Evolutionary conservation across 37 sponge, comb jelly and placozoan genomes (phyloP).

Genomic region (Cliona cf. orientalis): DNA sequence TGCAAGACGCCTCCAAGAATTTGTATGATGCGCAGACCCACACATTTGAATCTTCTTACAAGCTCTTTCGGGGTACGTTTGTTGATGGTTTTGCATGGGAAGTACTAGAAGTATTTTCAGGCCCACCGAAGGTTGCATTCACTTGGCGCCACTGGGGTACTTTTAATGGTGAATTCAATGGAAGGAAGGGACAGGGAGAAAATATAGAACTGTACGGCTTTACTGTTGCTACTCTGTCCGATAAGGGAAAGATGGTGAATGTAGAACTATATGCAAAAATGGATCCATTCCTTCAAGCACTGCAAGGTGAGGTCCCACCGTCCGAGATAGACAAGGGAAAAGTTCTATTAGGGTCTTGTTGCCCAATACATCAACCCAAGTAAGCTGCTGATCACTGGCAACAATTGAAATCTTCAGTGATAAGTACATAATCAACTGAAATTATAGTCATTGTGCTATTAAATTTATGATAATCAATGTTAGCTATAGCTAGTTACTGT

Average conservation of each 20-base stretch:
- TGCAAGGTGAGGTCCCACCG: not conserved
- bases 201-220: slow-evolving; percentile 45
- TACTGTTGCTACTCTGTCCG: slow-evolving; percentile 30
- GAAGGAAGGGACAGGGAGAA: slow-evolving; percentile 12
- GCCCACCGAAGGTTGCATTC: slow-evolving; percentile 46
- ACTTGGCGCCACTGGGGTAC: slow-evolving; percentile 56
- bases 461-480: too few relatives aligned
- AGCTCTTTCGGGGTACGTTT: slow-evolving; percentile 36
- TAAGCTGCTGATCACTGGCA: too few relatives aligned
- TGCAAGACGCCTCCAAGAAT: not conserved
- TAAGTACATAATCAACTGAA: too few relatives aligned
- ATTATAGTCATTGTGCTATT: too few relatives aligned
- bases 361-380: slow-evolving; percentile 4
- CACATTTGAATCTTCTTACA: slow-evolving; percentile 44
- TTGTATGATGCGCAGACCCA: slow-evolving; percentile 18
- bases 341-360: slow-evolving; percentile 7
- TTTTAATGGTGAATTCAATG: slow-evolving; percentile 45
- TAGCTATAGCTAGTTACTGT: too few relatives aligned
- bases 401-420: too few relatives aligned
- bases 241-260: slow-evolving; percentile 33
- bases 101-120: slow-evolving; percentile 37
- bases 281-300: slow-evolving; percentile 13
- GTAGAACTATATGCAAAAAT: not conserved
- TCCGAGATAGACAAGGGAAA: not conserved
- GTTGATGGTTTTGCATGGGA: slow-evolving; percentile 48